Conservation (phyloP, 2,888 invertebrate species). For the Archaeoteleia sp. region DNA sequence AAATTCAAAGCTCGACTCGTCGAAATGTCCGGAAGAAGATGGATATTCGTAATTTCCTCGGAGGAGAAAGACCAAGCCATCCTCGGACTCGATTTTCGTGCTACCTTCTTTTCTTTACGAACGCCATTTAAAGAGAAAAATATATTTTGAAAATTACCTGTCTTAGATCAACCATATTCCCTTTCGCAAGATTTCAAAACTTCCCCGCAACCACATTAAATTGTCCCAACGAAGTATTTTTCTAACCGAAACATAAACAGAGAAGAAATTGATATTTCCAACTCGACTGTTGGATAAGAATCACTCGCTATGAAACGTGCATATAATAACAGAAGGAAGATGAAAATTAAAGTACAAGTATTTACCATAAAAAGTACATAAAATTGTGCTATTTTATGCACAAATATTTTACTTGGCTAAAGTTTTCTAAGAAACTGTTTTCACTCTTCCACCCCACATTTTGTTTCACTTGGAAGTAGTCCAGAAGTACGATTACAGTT, state of each 20-base stretch:
- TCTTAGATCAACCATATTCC: too few species aligned
- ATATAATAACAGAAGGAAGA: too few species aligned
- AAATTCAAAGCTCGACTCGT: slow-evolving; percentile 49
- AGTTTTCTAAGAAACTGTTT: slow-evolving; percentile 20
- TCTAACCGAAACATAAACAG: too few species aligned
- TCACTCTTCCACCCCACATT: slow-evolving; percentile 8
- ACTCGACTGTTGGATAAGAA: too few species aligned
- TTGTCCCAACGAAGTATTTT: too few species aligned
- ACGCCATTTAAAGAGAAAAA: not conserved
- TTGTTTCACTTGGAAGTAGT: slow-evolving; percentile 30
- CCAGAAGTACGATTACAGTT: slow-evolving; percentile 39
- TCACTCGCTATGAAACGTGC: too few species aligned
- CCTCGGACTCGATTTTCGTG: slow-evolving; percentile 9
- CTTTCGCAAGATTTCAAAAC: too few species aligned
- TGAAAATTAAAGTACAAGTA: too few species aligned
- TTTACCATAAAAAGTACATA: not conserved
- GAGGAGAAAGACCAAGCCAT: slow-evolving; percentile 9
- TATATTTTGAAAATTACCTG: not conserved
- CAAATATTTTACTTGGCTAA: slow-evolving; percentile 3
- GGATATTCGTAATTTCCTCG: slow-evolving; percentile 67
- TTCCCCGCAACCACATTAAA: too few species aligned
- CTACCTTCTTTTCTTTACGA: slow-evolving; percentile 2
- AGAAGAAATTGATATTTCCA: too few species aligned
- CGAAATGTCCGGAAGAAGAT: slow-evolving; percentile 63
- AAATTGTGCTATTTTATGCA: slow-evolving; percentile 6